Conservation (phyloP, 1,140 invertebrate species). For the Ips nitidus region DNA sequence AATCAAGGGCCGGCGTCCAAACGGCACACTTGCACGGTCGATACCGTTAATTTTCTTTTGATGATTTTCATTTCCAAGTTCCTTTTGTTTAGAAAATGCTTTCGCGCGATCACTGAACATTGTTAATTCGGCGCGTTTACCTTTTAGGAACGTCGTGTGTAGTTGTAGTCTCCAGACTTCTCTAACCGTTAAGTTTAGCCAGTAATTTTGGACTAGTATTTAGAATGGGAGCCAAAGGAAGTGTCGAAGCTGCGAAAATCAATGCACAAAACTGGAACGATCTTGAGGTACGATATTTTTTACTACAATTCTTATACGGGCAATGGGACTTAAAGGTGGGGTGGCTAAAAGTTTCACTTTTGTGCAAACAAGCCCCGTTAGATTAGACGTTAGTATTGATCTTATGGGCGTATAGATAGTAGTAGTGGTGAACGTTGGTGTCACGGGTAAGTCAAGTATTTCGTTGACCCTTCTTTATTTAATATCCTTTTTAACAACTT, state of each 20-base stretch:
- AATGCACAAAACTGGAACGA: constrained; percentile 73
- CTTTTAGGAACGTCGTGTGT: neutral
- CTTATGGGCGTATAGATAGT: constrained; percentile 15
- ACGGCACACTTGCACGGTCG: constrained; percentile 6
- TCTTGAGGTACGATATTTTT: constrained; percentile 61
- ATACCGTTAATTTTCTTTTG: constrained; percentile 21
- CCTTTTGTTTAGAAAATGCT: constrained; percentile 11
- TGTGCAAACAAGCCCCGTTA: constrained; percentile 11
- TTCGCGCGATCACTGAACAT: neutral
- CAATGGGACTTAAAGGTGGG: neutral
- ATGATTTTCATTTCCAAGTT: constrained; percentile 14
- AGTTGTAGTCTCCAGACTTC: neutral
- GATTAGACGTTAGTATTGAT: constrained; percentile 12
- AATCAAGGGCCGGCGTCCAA: constrained; percentile 15
- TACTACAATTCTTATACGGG: neutral
- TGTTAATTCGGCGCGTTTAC: neutral
- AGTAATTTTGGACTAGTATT: neutral
- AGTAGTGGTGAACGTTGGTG: constrained; percentile 3
- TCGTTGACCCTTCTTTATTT: too few relatives aligned
- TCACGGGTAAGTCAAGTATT: neutral
- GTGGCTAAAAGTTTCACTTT: neutral
- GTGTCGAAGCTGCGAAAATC: constrained; percentile 72
- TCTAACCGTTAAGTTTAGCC: neutral
- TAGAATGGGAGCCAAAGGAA: constrained; percentile 69
- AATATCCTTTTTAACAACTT: too few relatives aligned